Conservation (phyloP, 2,113 vertebrate species). For the Neomonachus schauinslandi region DNA sequence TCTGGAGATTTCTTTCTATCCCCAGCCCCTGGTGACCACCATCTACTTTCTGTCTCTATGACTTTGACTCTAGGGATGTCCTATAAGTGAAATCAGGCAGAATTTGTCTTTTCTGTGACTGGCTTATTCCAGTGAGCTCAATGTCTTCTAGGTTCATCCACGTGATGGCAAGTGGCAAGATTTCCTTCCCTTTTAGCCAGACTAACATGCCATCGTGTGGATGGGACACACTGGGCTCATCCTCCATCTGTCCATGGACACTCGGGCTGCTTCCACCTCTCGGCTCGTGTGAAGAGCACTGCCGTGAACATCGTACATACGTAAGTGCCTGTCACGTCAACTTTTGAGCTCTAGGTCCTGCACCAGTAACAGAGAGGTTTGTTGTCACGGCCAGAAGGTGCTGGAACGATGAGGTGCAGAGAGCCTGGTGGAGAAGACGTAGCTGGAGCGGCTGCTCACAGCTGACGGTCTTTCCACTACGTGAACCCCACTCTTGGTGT, state of each 20-base stretch:
- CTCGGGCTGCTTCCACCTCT: background rate
- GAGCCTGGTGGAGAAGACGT: accelerated
- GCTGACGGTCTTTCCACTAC: accelerated
- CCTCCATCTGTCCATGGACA: background rate
- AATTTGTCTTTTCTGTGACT: background rate
- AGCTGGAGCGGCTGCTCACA: accelerated
- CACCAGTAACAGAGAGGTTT: accelerated
- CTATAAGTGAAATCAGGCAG: background rate
- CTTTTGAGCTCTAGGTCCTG: background rate
- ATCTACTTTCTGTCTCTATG: background rate
- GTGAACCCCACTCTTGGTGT: accelerated
- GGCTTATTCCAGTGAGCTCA: background rate
- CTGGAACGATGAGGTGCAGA: accelerated
- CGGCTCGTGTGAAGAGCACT: background rate
- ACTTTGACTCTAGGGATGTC: background rate
- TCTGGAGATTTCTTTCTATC: background rate
- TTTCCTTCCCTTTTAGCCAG: background rate
- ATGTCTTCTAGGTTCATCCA: background rate
- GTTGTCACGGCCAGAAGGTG: accelerated
- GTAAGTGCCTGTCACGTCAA: background rate
- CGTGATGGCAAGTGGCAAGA: background rate
- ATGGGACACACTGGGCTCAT: background rate
- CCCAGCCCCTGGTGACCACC: background rate
- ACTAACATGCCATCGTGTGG: background rate
- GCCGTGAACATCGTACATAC: background rate